A percentile compares a stretch with the other conserved stretches of the same genome.
These are phyloP conservation scores for Heliconius sara DNA, from an alignment of 2,888 invertebrate species.

Conservation along the genomic window DNA sequence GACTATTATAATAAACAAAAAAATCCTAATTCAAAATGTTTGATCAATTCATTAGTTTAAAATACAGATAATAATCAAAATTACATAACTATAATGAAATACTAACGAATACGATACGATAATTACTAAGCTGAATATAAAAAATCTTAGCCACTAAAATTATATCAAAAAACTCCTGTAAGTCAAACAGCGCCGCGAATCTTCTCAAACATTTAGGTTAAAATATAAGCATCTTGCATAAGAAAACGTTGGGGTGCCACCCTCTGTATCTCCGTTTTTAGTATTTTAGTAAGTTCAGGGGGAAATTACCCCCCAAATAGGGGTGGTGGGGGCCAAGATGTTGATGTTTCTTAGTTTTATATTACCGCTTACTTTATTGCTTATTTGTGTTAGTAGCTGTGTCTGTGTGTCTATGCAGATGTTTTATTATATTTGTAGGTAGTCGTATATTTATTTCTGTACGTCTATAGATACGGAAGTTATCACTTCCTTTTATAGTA, in stretches of 20 bases:
- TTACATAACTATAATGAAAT: background rate
- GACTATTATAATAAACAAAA: background rate
- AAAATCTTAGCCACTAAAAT: slow-evolving; percentile 28
- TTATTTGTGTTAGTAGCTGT: slow-evolving; percentile 79
- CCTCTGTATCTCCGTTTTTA: slow-evolving; percentile 83
- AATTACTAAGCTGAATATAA: slow-evolving; percentile 2
- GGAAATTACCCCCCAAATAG: slow-evolving; percentile 71
- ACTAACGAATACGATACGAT: background rate
- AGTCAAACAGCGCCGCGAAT: slow-evolving; percentile 55
- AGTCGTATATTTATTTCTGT: background rate
- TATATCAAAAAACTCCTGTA: slow-evolving; percentile 50
- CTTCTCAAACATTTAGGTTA: slow-evolving; percentile 78
- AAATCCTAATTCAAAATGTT: background rate
- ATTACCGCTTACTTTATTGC: slow-evolving; percentile 83
- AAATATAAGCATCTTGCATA: slow-evolving; percentile 84
- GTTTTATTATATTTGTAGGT: slow-evolving; percentile 57
- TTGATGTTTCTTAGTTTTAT: slow-evolving; percentile 85
- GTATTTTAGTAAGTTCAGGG: slow-evolving; percentile 84
- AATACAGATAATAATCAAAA: background rate
- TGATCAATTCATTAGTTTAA: background rate
- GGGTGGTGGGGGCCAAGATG: slow-evolving; percentile 69
- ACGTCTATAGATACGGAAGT: slow-evolving; percentile 20
- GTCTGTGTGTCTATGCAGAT: slow-evolving; percentile 76
- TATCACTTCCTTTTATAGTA: slow-evolving; percentile 52
- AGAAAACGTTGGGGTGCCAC: slow-evolving; percentile 75